A percentile compares a stretch with the other conserved stretches of the same genome.
These are phyloP conservation scores for Agrotis puta DNA, from an alignment of 2,888 invertebrate genomes.

Conservation along the genomic window DNA sequence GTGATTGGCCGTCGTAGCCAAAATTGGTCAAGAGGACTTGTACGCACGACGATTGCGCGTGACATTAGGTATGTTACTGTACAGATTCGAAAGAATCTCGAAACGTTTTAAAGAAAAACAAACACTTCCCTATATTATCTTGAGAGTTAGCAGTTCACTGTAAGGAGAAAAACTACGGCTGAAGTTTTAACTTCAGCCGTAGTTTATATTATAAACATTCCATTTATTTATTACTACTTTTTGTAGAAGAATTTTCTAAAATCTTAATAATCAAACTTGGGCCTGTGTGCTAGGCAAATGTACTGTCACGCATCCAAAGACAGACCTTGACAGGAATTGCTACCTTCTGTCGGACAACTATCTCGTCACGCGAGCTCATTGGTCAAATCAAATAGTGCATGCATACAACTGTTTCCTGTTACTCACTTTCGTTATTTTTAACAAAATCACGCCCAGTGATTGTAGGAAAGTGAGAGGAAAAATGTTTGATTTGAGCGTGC, in stretches of 20 bases:
- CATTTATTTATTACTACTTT: slow-evolving; percentile 26
- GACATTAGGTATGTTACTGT: slow-evolving; percentile 1
- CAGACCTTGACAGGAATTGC: too few species aligned
- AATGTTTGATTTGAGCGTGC: background rate
- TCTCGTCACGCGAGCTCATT: too few species aligned
- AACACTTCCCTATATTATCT: background rate
- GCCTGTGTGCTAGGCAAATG: too few species aligned
- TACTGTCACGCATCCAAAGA: too few species aligned
- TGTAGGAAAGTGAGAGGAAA: too few species aligned
- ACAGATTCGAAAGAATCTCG: background rate
- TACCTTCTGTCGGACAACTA: too few species aligned
- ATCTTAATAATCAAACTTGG: too few species aligned
- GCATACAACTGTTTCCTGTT: too few species aligned
- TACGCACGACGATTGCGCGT: slow-evolving; percentile 61
- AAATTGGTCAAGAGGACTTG: background rate
- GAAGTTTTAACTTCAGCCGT: too few species aligned
- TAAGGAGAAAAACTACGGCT: background rate
- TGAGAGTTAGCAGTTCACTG: slow-evolving; percentile 22
- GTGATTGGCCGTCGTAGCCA: background rate
- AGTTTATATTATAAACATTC: slow-evolving; percentile 23
- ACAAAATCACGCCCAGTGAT: too few species aligned
- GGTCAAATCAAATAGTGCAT: too few species aligned
- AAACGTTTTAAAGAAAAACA: background rate
- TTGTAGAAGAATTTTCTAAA: background rate
- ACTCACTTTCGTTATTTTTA: too few species aligned